Percentiles rank a stretch among this genome's conserved stretches.
Evolutionary conservation across 2,888 invertebrate species (phyloP).

Genomic region (Allygus modestus): DNA sequence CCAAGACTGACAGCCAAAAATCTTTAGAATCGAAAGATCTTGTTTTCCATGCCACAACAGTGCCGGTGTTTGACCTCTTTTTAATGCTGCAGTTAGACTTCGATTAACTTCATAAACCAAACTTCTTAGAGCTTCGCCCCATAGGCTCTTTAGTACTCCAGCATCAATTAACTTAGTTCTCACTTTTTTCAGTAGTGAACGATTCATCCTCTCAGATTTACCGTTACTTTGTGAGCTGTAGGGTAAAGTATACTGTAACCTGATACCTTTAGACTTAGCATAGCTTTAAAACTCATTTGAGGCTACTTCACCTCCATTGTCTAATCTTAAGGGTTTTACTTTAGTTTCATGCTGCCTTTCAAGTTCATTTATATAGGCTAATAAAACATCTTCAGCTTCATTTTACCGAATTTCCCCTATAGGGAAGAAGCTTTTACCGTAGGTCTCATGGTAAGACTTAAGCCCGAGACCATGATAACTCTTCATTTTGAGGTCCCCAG

Average conservation of each 20-base stretch:
- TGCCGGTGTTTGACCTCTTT: constrained; percentile 62
- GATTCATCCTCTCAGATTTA: constrained; percentile 70
- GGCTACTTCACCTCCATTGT: constrained; percentile 70
- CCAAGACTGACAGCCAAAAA: constrained; percentile 66
- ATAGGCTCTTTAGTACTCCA: constrained; percentile 67
- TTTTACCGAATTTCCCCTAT: too few relatives aligned
- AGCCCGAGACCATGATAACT: too few relatives aligned
- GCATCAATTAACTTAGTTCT: constrained; percentile 69
- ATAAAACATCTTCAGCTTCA: constrained; percentile 70
- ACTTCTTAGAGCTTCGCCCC: constrained; percentile 69
- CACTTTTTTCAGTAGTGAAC: constrained; percentile 70
- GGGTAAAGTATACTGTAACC: too few relatives aligned
- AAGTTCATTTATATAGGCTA: constrained; percentile 69
- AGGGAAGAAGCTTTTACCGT: too few relatives aligned
- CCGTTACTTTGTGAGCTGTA: constrained; percentile 71
- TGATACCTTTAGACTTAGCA: constrained; percentile 69
- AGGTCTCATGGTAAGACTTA: too few relatives aligned
- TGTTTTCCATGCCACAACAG: constrained; percentile 62
- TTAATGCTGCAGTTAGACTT: constrained; percentile 64
- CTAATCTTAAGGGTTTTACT: constrained; percentile 69
- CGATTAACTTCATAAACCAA: constrained; percentile 68
- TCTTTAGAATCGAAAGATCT: constrained; percentile 64
- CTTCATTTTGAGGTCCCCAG: too few relatives aligned
- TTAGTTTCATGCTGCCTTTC: constrained; percentile 69
- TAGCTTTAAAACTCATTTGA: constrained; percentile 68